A percentile compares a stretch with the other conserved stretches of the same genome.
These are phyloP conservation scores for Solenodon paradoxus DNA, from an alignment of 2,113 vertebrate genomes.

Conservation along the genomic window DNA sequence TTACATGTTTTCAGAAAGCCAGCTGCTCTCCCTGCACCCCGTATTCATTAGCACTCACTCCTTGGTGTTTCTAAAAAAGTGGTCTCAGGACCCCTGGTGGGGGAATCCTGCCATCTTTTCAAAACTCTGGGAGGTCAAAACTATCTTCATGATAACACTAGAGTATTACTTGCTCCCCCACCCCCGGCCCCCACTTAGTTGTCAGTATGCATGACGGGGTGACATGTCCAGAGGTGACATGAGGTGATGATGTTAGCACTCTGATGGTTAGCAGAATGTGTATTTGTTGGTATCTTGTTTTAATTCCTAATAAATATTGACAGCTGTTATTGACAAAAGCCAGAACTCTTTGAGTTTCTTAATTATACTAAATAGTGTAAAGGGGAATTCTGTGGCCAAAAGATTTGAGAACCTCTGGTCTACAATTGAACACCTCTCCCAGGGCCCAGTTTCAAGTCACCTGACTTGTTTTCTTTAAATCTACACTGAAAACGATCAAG, in stretches of 20 bases:
- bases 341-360: not conserved
- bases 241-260: not conserved
- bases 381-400: not conserved
- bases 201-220: not conserved
- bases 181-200: not conserved
- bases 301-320: not conserved
- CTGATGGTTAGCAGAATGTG: not conserved
- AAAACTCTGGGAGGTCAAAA: not conserved
- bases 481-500: not conserved
- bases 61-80: not conserved
- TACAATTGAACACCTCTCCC: not conserved
- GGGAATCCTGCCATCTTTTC: not conserved
- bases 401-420: not conserved
- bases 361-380: not conserved
- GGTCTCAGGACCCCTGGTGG: not conserved
- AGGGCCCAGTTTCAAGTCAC: not conserved
- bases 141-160: not conserved
- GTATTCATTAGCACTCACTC: not conserved
- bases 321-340: not conserved
- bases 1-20: not conserved
- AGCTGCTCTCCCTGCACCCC: not conserved
- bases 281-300: not conserved
- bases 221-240: not conserved
- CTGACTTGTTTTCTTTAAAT: not conserved
- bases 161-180: not conserved